Conservation (phyloP, 1,140 invertebrate genomes). For the Drosophila pseudoananassae region DNA sequence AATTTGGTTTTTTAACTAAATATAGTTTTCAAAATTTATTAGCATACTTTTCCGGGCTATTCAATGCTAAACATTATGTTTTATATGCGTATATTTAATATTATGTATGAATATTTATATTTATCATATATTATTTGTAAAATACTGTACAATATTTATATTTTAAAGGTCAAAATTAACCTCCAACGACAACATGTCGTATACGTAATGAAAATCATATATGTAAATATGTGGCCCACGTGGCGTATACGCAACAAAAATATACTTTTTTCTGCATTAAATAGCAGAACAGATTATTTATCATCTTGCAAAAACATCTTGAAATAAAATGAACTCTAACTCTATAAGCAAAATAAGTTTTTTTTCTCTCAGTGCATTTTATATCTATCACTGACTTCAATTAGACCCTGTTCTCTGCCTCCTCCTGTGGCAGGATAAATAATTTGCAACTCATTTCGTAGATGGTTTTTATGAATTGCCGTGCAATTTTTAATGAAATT, state of each 20-base stretch:
- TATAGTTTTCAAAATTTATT: neutral
- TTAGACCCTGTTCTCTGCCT: constrained; percentile 21
- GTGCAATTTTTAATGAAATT: constrained; percentile 83
- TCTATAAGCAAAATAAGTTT: neutral
- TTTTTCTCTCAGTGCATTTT: constrained; percentile 11
- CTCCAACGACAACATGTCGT: neutral
- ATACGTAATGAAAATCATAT: neutral
- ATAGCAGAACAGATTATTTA: neutral
- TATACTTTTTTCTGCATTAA: neutral
- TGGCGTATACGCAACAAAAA: neutral
- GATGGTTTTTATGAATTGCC: constrained; percentile 82
- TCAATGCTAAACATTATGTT: no score
- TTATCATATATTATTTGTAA: neutral
- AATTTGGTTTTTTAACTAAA: neutral
- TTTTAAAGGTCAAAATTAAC: neutral
- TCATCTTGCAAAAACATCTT: no score
- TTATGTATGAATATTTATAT: neutral
- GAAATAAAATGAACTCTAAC: no score
- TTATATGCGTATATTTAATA: neutral
- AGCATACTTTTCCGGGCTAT: neutral
- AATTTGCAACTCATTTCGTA: constrained; percentile 81
- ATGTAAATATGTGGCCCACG: neutral
- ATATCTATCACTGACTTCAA: constrained; percentile 27
- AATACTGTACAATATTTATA: no score
- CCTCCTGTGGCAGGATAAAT: constrained; percentile 61